Conservation (phyloP, 2,113 vertebrate species). For the Polypterus senegalus region DNA sequence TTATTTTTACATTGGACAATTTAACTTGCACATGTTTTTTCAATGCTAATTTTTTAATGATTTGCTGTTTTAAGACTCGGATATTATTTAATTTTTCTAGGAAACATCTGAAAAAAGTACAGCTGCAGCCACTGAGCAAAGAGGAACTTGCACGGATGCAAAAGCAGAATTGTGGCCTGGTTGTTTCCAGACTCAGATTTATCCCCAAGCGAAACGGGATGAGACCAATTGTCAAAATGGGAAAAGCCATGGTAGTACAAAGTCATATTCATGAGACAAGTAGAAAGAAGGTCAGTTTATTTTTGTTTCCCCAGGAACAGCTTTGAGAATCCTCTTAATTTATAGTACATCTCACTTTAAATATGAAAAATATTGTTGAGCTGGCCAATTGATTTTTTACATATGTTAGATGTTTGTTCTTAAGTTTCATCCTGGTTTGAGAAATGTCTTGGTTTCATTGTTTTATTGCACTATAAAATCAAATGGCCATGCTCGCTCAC, state of each 20-base stretch:
- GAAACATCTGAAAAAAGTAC: slow-evolving; percentile 57
- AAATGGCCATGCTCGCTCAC: too few species aligned
- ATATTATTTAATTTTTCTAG: slow-evolving; percentile 39
- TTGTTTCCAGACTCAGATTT: slow-evolving; percentile 67
- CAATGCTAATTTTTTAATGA: too few species aligned
- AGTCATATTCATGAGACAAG: slow-evolving; percentile 21
- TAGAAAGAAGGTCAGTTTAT: slow-evolving; percentile 28
- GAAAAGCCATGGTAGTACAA: slow-evolving; percentile 28
- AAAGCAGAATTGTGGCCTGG: slow-evolving; percentile 21
- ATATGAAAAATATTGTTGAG: too few species aligned
- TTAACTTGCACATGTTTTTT: not conserved
- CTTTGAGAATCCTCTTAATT: too few species aligned
- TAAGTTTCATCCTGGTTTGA: too few species aligned
- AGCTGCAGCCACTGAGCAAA: slow-evolving; percentile 49
- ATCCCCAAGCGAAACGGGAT: slow-evolving; percentile 73
- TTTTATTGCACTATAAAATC: too few species aligned
- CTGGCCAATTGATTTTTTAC: too few species aligned
- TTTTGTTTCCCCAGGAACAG: not conserved
- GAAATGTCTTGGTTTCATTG: too few species aligned
- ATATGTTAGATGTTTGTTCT: too few species aligned
- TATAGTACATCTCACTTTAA: too few species aligned
- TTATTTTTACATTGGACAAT: not conserved
- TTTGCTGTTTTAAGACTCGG: too few species aligned
- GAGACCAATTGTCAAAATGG: slow-evolving; percentile 68
- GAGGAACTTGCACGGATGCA: slow-evolving; percentile 39